Conservation (phyloP, 2,888 invertebrate genomes). For the Tanaodytes sp. region DNA sequence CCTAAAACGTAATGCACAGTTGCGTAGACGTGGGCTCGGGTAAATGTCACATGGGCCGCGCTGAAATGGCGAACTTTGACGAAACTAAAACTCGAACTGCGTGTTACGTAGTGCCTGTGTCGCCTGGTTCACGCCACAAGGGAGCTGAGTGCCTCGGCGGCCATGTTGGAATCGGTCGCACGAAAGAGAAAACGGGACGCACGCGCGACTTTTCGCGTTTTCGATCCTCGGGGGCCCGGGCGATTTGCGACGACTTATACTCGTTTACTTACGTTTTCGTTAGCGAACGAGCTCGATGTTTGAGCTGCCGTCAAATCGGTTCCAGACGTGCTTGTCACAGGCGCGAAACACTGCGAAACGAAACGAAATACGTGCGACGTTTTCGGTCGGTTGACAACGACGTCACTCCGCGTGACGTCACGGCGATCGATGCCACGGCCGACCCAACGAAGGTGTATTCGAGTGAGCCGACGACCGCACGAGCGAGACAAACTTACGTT, state of each 20-base stretch:
- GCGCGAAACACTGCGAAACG: constrained; percentile 3
- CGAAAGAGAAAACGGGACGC: constrained; percentile 11
- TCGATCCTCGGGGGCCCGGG: background rate
- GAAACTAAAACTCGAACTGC: too few relatives aligned
- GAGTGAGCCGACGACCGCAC: too few relatives aligned
- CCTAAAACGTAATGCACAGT: too few relatives aligned
- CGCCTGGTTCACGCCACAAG: too few relatives aligned
- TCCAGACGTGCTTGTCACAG: constrained; percentile 17
- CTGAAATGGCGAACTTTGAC: too few relatives aligned
- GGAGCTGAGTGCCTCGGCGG: constrained; percentile 13
- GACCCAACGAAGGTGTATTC: too few relatives aligned
- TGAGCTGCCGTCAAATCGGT: background rate
- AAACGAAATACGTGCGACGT: constrained; percentile 16
- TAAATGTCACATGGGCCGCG: too few relatives aligned
- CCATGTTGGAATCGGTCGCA: constrained; percentile 13
- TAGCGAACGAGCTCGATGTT: constrained; percentile 4
- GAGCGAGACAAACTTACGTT: too few relatives aligned
- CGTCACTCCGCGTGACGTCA: constrained; percentile 33
- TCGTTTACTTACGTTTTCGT: constrained; percentile 19
- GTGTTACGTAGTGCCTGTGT: too few relatives aligned
- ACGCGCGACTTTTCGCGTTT: constrained; percentile 5
- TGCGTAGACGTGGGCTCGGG: too few relatives aligned
- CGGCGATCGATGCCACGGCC: constrained; percentile 13
- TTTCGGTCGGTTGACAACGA: constrained; percentile 27
- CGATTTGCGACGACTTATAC: background rate